Percentiles rank a stretch among this genome's conserved stretches.
phyloP scores from a whole-genome alignment of 2,797 vertebrate species.

The Meda fulgida region DNA sequence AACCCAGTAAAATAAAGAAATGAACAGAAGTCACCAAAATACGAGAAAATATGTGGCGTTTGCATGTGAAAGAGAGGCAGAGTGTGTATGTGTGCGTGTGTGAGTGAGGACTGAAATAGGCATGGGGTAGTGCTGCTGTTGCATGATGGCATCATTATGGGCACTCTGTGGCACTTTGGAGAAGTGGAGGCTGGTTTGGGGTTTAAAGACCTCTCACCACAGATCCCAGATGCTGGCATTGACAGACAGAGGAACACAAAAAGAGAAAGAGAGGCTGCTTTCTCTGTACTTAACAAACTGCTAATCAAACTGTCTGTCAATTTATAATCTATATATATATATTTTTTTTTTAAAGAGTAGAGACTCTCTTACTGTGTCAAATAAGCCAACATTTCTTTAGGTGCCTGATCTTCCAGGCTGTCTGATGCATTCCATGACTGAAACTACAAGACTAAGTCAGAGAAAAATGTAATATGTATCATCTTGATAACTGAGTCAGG shows the following conservation, averaged over 20 bases:
- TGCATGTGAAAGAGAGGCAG: constrained; percentile 17
- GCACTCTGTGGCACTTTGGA: constrained; percentile 25
- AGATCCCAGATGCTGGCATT: constrained; percentile 23
- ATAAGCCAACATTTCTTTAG: constrained; percentile 1
- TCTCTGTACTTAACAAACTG: not conserved
- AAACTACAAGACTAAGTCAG: constrained; percentile 18
- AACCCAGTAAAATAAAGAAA: constrained; percentile 9
- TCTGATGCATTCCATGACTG: not conserved
- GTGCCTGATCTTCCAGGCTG: constrained; percentile 3
- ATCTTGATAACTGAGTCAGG: constrained; percentile 19
- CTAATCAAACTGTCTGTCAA: not conserved
- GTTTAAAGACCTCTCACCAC: constrained; percentile 41
- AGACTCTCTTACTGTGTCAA: not conserved
- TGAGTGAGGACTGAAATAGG: constrained; percentile 15
- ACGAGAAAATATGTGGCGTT: not conserved
- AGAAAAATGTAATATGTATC: constrained; percentile 14
- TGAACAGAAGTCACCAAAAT: constrained; percentile 5
- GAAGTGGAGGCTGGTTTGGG: constrained; percentile 44
- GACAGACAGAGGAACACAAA: constrained; percentile 1
- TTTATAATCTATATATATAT: not conserved
- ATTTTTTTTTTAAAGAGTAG: not conserved
- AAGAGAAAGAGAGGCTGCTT: not conserved
- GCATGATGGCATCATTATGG: constrained; percentile 28
- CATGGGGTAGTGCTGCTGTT: not conserved
- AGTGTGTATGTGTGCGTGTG: not conserved